phyloP scores from a whole-genome alignment of 2,113 vertebrate genomes.

The Tympanuchus pallidicinctus region DNA sequence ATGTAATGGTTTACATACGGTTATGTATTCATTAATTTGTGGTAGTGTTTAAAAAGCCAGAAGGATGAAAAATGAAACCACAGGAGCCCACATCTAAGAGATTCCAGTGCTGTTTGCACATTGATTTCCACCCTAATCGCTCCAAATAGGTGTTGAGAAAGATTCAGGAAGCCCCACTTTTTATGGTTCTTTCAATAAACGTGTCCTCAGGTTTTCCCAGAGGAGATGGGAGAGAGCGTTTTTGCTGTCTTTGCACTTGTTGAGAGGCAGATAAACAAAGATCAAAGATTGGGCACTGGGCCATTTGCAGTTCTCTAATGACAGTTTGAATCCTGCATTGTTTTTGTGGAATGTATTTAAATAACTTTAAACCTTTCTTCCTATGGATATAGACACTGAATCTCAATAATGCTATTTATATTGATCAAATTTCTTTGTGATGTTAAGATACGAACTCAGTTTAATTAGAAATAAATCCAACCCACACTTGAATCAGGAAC shows the following conservation, averaged over 20 bases:
- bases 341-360: background rate
- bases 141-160: background rate
- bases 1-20: background rate
- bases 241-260: background rate
- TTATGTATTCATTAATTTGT: background rate
- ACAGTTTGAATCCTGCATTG: background rate
- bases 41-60: background rate
- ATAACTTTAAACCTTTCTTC: background rate
- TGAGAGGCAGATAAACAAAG: background rate
- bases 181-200: background rate
- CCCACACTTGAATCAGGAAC: background rate
- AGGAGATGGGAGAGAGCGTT: background rate
- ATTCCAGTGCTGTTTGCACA: background rate
- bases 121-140: background rate
- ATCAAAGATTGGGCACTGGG: fast-evolving
- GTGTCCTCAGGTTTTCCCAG: background rate
- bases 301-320: background rate
- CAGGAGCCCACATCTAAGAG: background rate
- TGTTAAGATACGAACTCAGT: background rate
- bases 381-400: background rate
- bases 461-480: background rate
- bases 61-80: background rate
- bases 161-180: background rate
- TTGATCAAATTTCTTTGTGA: background rate
- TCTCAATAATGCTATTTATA: background rate